Base-by-base conservation (phyloP, 2,797 vertebrate genomes). In the Sebastes cheni region DNA sequence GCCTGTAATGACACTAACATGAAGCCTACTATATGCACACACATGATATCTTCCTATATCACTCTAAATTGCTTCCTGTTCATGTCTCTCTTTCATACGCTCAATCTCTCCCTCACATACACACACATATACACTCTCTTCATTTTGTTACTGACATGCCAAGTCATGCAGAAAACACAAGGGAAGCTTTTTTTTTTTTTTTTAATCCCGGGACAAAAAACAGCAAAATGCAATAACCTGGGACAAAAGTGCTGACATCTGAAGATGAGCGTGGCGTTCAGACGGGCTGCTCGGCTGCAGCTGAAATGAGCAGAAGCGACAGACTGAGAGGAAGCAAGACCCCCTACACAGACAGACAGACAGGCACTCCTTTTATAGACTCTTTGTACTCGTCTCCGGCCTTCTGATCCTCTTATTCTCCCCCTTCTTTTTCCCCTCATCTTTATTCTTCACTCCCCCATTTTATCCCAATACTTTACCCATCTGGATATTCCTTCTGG, bases 81-180 rank as follows among this genome's bases (percentile, higher is more conserved):
- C 66, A 55, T 81, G 54, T 72, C 39, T 75, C 75, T 59, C 60
- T 69, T 75, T 80, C 32, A 58, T 81, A 61, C 3, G 3, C 30
- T 79, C 78, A 55, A 36, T 71, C 77, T 82, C 82, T 56, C 29
- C 30, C 39, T 72, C 42, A 74, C n/a, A 58, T 22, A 72, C 25
- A 65, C 50, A 64, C 58, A 79, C 66, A 72, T 25, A 34, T 2
- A 72, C 59, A 79, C 64, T 61, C 50, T 76, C 25, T 50, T 79
- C 59, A 67, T 87, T 92, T 77, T 87, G 77, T 81, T 72, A 75
- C 85, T 56, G 81, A 84, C 86, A 83, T 75, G 86, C 74, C 83
- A 79, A 86, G 80, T 87, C 88, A 88, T 84, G 86, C 83, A 86
- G 85, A 86, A 91, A 85, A 89, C 82, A 89, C 81, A 82, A 83